phyloP scores from a whole-genome alignment of 2,888 invertebrate species.

The Yponomeuta malinellus region DNA sequence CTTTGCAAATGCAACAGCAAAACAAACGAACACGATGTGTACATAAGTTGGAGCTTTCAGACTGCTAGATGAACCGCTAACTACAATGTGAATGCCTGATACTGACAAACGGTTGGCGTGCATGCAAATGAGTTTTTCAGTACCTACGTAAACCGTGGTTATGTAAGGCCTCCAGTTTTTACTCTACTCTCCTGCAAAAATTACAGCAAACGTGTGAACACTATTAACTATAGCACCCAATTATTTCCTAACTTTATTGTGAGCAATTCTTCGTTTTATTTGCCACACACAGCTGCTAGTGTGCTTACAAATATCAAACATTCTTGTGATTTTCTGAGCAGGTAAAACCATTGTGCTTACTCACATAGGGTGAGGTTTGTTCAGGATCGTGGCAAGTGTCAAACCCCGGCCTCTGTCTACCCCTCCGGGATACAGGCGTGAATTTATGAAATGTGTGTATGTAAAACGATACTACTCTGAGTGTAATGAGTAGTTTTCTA shows the following conservation, averaged over 20 bases:
- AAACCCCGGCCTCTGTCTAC: too few species aligned
- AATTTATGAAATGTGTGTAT: too few species aligned
- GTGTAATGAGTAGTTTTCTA: not conserved
- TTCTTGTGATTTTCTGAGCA: not conserved
- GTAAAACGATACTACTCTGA: not conserved
- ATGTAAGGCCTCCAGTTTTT: not conserved
- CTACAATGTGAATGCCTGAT: constrained; percentile 12
- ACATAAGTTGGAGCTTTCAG: constrained; percentile 9
- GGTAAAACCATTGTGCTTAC: not conserved
- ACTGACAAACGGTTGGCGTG: constrained; percentile 11
- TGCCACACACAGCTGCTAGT: constrained; percentile 2
- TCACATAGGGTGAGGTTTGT: too few species aligned
- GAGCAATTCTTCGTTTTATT: constrained; percentile 3
- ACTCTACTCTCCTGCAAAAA: not conserved
- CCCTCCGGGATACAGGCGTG: too few species aligned
- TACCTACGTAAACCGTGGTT: not conserved
- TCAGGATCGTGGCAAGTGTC: too few species aligned
- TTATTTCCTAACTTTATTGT: not conserved
- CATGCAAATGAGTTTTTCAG: constrained; percentile 13
- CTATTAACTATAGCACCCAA: not conserved
- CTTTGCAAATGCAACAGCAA: constrained; percentile 12
- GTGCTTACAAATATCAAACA: not conserved
- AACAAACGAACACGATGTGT: constrained; percentile 12
- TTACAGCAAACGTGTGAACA: not conserved
- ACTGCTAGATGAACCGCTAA: constrained; percentile 13